Percentiles rank a stretch among this genome's conserved stretches.
These are phyloP conservation scores for Elysia crispata DNA, from an alignment of 2,888 invertebrate species.

Conservation along the genomic window DNA sequence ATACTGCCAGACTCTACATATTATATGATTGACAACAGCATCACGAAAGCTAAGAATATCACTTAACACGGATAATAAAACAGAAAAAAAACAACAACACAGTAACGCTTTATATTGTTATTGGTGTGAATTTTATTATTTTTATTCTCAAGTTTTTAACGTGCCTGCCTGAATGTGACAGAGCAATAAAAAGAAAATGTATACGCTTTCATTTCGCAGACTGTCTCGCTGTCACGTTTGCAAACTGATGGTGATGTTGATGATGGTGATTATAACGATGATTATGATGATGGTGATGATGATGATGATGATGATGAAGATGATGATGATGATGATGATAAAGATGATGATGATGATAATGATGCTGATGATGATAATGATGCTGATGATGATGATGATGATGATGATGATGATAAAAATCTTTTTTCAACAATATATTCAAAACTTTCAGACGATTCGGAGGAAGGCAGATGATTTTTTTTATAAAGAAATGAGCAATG, in stretches of 20 bases:
- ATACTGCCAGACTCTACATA: too few species aligned
- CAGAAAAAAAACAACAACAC: too few species aligned
- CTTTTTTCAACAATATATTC: too few species aligned
- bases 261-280: slow-evolving; percentile 15
- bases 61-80: too few species aligned
- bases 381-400: background rate
- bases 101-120: too few species aligned
- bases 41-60: too few species aligned
- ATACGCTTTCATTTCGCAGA: background rate
- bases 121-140: too few species aligned
- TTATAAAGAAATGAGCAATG: background rate
- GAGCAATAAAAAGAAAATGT: too few species aligned
- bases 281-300: slow-evolving; percentile 1
- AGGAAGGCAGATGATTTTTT: background rate
- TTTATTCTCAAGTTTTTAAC: too few species aligned
- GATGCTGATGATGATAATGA: background rate
- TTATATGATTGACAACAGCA: too few species aligned
- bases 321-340: slow-evolving; percentile 1
- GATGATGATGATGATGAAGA: background rate
- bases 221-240: background rate
- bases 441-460: too few species aligned
- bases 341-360: slow-evolving; percentile 16
- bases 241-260: slow-evolving; percentile 29
- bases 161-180: too few species aligned
- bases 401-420: slow-evolving; percentile 10